Conservation (phyloP, 2,113 vertebrate species). For the Alligator mississippiensis region DNA sequence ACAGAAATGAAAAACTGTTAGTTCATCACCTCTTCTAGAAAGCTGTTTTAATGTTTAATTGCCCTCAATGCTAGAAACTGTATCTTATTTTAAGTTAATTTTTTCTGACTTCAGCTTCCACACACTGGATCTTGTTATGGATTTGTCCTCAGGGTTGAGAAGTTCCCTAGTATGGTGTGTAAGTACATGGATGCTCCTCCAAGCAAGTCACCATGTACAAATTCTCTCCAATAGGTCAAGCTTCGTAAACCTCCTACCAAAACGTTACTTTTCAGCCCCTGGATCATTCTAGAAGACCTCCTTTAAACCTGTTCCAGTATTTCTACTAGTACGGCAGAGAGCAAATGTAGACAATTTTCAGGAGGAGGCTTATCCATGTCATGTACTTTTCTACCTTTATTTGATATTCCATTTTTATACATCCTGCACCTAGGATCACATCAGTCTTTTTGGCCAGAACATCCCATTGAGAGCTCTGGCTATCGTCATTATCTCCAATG, state of each 20-base stretch:
- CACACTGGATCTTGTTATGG: background rate
- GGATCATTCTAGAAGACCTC: background rate
- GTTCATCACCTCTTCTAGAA: too few relatives aligned
- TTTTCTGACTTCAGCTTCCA: background rate
- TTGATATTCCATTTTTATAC: background rate
- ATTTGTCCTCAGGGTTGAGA: background rate
- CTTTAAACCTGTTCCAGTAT: slow-evolving; percentile 18
- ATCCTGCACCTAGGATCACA: too few relatives aligned
- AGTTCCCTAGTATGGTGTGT: background rate
- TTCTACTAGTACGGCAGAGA: background rate
- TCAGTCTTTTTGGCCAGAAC: background rate
- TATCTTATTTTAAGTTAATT: background rate
- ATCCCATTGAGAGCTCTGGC: background rate
- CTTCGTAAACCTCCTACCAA: slow-evolving; percentile 29
- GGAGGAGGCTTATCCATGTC: background rate
- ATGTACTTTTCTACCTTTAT: background rate
- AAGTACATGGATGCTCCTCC: too few relatives aligned
- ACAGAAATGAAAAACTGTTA: too few relatives aligned
- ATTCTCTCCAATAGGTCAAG: background rate
- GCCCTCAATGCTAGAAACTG: background rate
- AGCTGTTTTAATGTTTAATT: slow-evolving; percentile 7
- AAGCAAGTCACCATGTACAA: too few relatives aligned
- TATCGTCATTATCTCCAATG: background rate
- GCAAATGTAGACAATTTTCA: background rate
- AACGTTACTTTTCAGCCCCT: background rate